These are phyloP conservation scores for Chloropsis hardwickii DNA, from an alignment of 2,113 vertebrate species.

Conservation along the genomic window DNA sequence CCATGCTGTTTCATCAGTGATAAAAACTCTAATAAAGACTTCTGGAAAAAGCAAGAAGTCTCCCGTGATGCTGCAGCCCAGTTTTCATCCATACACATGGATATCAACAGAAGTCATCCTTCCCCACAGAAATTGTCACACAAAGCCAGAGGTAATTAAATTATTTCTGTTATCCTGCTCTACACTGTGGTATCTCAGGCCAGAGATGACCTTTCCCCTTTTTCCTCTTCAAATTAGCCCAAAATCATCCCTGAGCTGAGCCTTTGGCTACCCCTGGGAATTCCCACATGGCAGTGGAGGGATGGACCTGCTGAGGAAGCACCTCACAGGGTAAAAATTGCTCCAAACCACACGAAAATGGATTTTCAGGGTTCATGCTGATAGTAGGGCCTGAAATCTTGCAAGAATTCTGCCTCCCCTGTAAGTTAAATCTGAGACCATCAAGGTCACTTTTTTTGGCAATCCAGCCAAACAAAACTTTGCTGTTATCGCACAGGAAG, in stretches of 20 bases:
- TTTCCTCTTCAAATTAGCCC: not conserved
- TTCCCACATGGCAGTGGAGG: accelerated
- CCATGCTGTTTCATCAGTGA: not conserved
- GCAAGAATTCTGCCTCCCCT: not conserved
- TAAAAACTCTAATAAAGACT: not conserved
- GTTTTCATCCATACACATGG: not conserved
- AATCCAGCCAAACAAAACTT: not conserved
- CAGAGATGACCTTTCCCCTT: not conserved
- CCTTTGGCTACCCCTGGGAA: not conserved
- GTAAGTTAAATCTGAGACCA: not conserved
- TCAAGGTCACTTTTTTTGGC: not conserved
- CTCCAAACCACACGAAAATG: not conserved
- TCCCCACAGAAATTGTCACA: not conserved
- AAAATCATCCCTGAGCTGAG: accelerated
- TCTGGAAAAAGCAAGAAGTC: not conserved
- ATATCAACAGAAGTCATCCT: not conserved
- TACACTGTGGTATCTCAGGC: not conserved
- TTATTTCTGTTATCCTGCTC: not conserved
- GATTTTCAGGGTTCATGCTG: not conserved
- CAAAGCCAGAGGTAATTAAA: not conserved
- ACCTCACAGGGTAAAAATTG: not conserved
- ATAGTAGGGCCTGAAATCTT: not conserved
- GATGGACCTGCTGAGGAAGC: not conserved
- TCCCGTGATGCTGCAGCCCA: not conserved
- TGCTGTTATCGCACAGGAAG: not conserved